Percentiles rank a stretch among this genome's conserved stretches.
phyloP scores from a whole-genome alignment of 2,113 vertebrate species.

The Cepphus grylle region DNA sequence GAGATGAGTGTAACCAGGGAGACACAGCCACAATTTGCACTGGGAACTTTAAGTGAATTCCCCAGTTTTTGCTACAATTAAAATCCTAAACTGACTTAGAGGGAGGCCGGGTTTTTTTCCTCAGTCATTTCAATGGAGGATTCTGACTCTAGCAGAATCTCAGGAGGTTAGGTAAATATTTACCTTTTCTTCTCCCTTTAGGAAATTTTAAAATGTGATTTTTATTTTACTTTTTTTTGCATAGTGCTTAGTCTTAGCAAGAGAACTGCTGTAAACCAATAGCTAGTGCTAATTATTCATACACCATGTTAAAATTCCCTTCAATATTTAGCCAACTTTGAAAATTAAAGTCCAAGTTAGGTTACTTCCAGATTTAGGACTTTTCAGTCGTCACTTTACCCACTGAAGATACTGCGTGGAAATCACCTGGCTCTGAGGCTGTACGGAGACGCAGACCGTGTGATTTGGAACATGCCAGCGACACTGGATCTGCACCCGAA shows the following conservation, averaged over 20 bases:
- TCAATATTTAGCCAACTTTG: too few species aligned
- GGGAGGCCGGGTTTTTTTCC: not conserved
- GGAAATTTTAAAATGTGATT: not conserved
- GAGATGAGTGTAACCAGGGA: not conserved
- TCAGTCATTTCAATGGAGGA: not conserved
- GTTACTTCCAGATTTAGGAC: too few species aligned
- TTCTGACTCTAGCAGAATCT: not conserved
- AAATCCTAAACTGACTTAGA: not conserved
- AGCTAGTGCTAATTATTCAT: too few species aligned
- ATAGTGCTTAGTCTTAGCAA: not conserved
- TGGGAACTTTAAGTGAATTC: not conserved
- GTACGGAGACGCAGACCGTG: accelerated
- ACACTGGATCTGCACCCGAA: not conserved
- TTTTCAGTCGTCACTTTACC: not conserved
- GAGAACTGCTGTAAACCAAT: too few species aligned
- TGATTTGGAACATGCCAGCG: accelerated
- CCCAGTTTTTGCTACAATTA: not conserved
- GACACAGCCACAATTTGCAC: not conserved
- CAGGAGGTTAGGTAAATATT: not conserved
- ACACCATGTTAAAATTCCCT: too few species aligned
- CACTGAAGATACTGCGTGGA: not conserved
- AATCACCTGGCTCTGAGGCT: not conserved
- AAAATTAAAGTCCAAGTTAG: too few species aligned
- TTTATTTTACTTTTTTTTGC: not conserved
- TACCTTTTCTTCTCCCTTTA: not conserved